phyloP scores from a whole-genome alignment of 2,797 vertebrate species.

The Monodelphis domestica region DNA sequence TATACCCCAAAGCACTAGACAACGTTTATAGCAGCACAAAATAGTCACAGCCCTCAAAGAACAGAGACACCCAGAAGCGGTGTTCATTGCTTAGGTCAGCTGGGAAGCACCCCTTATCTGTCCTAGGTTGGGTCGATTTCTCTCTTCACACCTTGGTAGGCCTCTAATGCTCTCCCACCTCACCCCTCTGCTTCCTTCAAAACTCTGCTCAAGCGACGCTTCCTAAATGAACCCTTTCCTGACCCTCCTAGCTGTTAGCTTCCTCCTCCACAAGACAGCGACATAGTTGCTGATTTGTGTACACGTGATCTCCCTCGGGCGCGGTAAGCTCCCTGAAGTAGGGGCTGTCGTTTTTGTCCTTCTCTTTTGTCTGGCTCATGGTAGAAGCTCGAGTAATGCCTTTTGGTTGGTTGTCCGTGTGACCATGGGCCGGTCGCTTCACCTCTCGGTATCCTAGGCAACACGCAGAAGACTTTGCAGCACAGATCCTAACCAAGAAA shows the following conservation, averaged over 20 bases:
- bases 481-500: neutral
- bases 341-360: neutral
- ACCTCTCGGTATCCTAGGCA: neutral
- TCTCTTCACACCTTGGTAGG: neutral
- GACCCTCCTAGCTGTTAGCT: too few relatives aligned
- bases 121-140: too few relatives aligned
- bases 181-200: neutral
- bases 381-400: neutral
- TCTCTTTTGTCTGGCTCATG: neutral
- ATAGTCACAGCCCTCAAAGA: too few relatives aligned
- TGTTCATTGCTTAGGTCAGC: too few relatives aligned
- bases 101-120: too few relatives aligned
- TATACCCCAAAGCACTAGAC: too few relatives aligned
- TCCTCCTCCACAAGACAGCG: neutral
- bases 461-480: neutral
- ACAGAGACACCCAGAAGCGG: too few relatives aligned
- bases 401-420: neutral
- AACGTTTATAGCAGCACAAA: too few relatives aligned
- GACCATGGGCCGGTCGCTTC: neutral
- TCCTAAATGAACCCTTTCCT: neutral
- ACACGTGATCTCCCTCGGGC: neutral
- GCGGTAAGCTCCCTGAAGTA: neutral
- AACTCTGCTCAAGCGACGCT: neutral
- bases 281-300: neutral
- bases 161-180: neutral